Evolutionary conservation across 1,140 invertebrate genomes (phyloP), one percentile per base, ranked within the genome.

Genomic region (Polyergus mexicanus): DNA sequence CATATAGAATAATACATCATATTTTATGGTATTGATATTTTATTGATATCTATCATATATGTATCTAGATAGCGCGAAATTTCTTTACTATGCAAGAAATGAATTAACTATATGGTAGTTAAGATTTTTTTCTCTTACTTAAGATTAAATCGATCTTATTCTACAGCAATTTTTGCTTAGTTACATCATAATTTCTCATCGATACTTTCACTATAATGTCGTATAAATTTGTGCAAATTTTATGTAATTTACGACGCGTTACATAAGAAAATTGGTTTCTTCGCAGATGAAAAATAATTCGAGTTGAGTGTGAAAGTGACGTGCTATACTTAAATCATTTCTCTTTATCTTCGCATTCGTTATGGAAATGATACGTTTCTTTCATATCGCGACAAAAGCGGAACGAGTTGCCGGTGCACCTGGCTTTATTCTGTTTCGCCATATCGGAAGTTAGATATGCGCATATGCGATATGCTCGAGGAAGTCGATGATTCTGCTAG

Each of bases 181-280:
- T 81, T 58, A 44, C 19, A 44, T 71, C 66, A 38, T 81, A 58
- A 81, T 72, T 81, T 81, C 66, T 60, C 10, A 16, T 25, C 44
- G 25, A 44, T 35, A 44, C 66, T 71, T 81, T 81, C 38, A 66
- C 78, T 66, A 71, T 81, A 81, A 81, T 81, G 41, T 81, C 78
- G 11, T 38, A 44, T 10, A 44, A 44, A 44, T 22, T 69, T 35
- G 41, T 44, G 38, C 25, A 72, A 81, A 60, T 56, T 58, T 32
- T 54, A 54, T 7, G 72, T 81, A 60, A 72, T 83, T 74, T 54
- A n/a, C 58, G 47, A 35, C 68, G 41, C 56, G 22, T 83, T 74
- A 47, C 22, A 13, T 60, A 83, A 83, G 11, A 44, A 38, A 47
- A 44, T 74, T 25, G 68, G 6, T 47, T 19, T 35, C 25, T 54